Evolutionary conservation across 2,113 vertebrate species (phyloP).

Genomic region (Motacilla tschutschensis): DNA sequence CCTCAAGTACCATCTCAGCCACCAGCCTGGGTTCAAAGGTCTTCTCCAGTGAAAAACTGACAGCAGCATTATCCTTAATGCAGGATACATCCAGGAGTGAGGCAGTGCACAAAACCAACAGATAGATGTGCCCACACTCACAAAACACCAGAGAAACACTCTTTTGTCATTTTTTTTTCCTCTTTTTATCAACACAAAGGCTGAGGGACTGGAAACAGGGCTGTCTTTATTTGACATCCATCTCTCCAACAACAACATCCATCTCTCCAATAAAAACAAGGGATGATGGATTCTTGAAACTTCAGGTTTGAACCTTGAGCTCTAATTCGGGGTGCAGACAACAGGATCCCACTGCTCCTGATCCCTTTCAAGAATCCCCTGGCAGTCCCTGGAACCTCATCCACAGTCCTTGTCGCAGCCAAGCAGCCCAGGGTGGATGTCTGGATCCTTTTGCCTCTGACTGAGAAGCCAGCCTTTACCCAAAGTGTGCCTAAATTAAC

Average conservation of each 20-base stretch:
- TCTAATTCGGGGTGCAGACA: not conserved
- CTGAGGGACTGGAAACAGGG: not conserved
- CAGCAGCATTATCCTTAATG: not conserved
- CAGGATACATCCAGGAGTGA: not conserved
- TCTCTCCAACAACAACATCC: not conserved
- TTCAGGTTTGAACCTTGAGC: not conserved
- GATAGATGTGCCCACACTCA: not conserved
- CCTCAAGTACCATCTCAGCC: not conserved
- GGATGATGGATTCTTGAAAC: not conserved
- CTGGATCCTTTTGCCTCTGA: not conserved
- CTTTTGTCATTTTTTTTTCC: not conserved
- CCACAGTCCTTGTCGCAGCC: not conserved
- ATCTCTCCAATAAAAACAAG: not conserved
- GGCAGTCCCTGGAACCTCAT: not conserved
- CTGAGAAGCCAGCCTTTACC: not conserved
- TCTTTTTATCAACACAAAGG: not conserved
- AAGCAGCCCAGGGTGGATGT: not conserved
- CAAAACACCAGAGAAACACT: not conserved
- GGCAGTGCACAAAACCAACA: not conserved
- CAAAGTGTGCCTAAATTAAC: not conserved
- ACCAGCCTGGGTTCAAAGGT: not conserved
- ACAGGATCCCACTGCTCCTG: not conserved
- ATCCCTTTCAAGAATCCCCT: not conserved
- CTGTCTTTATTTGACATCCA: not conserved
- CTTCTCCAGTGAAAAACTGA: not conserved